A percentile compares a stretch with the other conserved stretches of the same genome.
Evolutionary conservation across 2,888 invertebrate genomes (phyloP).

Genomic region (Hermaeophaga mercurialis): DNA sequence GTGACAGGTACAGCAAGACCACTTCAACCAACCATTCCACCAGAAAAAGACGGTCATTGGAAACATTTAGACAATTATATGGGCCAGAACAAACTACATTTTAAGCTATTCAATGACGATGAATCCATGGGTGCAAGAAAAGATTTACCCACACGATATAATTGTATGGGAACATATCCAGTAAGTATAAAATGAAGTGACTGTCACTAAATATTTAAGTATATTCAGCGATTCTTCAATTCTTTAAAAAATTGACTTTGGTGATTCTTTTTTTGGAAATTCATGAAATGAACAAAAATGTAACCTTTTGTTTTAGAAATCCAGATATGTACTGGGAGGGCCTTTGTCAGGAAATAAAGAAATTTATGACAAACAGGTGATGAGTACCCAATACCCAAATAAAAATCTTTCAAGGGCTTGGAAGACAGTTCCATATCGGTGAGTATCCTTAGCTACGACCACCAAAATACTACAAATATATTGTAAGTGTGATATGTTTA

Average conservation of each 20-base stretch:
- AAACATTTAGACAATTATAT: constrained; percentile 57
- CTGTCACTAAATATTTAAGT: no score
- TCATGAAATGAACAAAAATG: no score
- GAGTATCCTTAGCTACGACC: constrained; percentile 32
- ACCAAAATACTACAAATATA: background rate
- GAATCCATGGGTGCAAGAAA: constrained; percentile 50
- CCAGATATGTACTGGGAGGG: constrained; percentile 38
- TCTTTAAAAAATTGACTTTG: no score
- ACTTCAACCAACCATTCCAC: constrained; percentile 53
- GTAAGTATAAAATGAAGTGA: constrained; percentile 24
- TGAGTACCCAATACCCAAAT: constrained; percentile 41
- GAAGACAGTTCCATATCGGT: constrained; percentile 49
- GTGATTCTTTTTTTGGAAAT: background rate
- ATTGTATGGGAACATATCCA: constrained; percentile 48
- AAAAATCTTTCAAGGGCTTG: constrained; percentile 42
- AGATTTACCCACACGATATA: constrained; percentile 56
- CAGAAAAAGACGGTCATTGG: constrained; percentile 51
- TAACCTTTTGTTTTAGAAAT: constrained; percentile 38
- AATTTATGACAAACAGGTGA: constrained; percentile 41
- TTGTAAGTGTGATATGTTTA: no score
- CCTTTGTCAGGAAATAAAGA: constrained; percentile 41
- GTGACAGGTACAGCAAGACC: constrained; percentile 51
- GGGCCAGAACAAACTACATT: constrained; percentile 50
- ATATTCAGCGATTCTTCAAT: no score
- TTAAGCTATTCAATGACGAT: constrained; percentile 48